Evolutionary conservation across 2,888 invertebrate genomes (phyloP), one percentile per base, ranked within the genome.

Genomic region (Scaptomyza cyrtandrae): DNA sequence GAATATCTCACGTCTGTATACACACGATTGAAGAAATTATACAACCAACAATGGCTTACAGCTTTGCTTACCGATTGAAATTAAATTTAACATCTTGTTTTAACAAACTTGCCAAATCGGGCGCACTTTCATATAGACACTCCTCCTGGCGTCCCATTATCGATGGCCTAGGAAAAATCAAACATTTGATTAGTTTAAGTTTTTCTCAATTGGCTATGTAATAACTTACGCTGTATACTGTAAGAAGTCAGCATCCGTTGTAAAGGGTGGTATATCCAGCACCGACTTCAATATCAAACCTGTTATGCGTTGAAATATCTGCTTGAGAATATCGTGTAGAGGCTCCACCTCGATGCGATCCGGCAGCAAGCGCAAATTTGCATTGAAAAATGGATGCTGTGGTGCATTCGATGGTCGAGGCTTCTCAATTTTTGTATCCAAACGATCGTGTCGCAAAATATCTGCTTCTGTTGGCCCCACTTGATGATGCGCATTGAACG

Each of bases 121-220:
- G 97, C 0, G 97, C 94, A 31, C 93, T 93, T 2, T 96, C 96
- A 59, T 95, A 95, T 0, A 96, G 94, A 90, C 96, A 94, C 45
- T 96, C 95, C 78, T 97, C 96, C 86, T 95, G 94, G 85, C 96
- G 96, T 16, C 95, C 96, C 94, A 97, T 97, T 70, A 98, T 96
- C 16, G 95, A 94, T 0, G 97, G 97, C 64, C 96, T 95, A 43
- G 0, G 0, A 35, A 24, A 7, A 11, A 44, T 2, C 19, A 19
- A 19, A 19, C n/a, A 24, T 1, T 13, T 9, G 11, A 46, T 35
- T 7, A 0, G 0, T 37, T 37, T n/a, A 2, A 37, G n/a, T 37
- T n/a, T 2, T 1, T 3, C 9, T 9, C 9, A 4, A 39, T 7
- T 3, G 3, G 9, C 1, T 2, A 6, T 39, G 1, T 2, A 1